phyloP scores from a whole-genome alignment of 2,888 invertebrate species.

The Cerastis rubricosa region DNA sequence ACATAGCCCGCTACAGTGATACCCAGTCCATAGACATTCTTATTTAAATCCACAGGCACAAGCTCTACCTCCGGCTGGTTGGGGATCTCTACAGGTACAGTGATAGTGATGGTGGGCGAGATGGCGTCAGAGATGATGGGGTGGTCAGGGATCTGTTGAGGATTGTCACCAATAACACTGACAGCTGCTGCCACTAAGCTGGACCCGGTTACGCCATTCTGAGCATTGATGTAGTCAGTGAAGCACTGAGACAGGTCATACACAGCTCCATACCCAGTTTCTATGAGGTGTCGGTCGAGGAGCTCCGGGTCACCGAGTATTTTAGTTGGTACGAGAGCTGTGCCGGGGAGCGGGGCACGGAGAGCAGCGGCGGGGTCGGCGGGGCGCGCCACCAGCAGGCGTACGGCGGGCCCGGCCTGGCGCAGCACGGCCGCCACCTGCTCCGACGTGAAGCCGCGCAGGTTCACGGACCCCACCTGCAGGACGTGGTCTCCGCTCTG shows the following conservation, averaged over 20 bases:
- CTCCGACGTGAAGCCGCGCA: conserved; percentile 99
- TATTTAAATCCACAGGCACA: conserved; percentile 96
- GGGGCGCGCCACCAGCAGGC: conserved; percentile 98
- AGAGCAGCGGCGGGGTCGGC: conserved; percentile 96
- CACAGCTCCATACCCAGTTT: conserved; percentile 93
- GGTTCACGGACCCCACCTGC: conserved; percentile 98
- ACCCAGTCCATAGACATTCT: conserved; percentile 97
- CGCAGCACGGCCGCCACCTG: conserved; percentile 94
- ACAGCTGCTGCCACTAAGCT: conserved; percentile 84
- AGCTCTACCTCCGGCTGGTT: conserved; percentile 97
- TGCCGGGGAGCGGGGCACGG: conserved; percentile 94
- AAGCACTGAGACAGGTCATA: conserved; percentile 87
- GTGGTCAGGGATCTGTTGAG: conserved; percentile 84
- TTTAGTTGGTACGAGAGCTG: conserved; percentile 98
- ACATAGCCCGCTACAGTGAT: conserved; percentile 99
- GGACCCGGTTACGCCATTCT: conserved; percentile 79
- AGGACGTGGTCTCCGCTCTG: conserved; percentile 99
- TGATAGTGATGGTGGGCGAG: conserved; percentile 88
- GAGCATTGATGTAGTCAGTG: conserved; percentile 83
- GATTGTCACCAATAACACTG: conserved; percentile 86
- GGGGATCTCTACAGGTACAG: conserved; percentile 90
- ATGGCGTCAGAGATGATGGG: conserved; percentile 81
- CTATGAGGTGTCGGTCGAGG: conserved; percentile 95
- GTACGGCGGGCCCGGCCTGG: conserved; percentile 95
- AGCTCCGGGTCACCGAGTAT: conserved; percentile 97